Conservation (phyloP, 2,888 invertebrate species). For the Tenthredo distinguenda region DNA sequence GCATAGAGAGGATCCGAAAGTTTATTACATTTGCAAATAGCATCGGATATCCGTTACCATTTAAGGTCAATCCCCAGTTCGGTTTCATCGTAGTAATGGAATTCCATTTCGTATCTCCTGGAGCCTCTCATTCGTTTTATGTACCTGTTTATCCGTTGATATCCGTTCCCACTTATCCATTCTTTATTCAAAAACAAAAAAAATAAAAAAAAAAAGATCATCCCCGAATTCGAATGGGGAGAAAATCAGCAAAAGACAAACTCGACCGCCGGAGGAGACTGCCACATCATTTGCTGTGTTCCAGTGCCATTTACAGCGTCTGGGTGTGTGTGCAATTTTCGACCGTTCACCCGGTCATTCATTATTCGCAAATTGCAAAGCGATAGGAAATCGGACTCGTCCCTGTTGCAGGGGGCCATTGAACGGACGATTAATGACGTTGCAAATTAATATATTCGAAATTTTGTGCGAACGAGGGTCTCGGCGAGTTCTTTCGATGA, state of each 20-base stretch:
- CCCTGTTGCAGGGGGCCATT: not conserved
- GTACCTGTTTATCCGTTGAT: too few relatives aligned
- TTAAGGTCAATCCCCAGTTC: not conserved
- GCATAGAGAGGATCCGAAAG: not conserved
- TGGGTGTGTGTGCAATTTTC: not conserved
- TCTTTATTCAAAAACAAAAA: too few relatives aligned
- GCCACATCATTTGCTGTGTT: not conserved
- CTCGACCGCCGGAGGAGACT: not conserved
- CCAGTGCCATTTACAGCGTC: not conserved
- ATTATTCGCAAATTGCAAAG: slow-evolving; percentile 23
- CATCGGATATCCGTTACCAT: slow-evolving; percentile 45
- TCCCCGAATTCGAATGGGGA: too few relatives aligned
- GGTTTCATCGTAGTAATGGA: slow-evolving; percentile 35
- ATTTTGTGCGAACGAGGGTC: too few relatives aligned
- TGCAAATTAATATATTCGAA: not conserved
- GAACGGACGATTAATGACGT: not conserved
- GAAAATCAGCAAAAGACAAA: too few relatives aligned
- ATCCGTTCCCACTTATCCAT: too few relatives aligned
- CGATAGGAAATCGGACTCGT: not conserved
- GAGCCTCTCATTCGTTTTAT: not conserved
- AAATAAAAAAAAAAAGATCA: too few relatives aligned
- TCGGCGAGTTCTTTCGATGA: too few relatives aligned
- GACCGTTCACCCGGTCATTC: not conserved
- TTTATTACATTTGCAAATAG: slow-evolving; percentile 3
- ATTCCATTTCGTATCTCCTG: not conserved